phyloP scores from a whole-genome alignment of 2,797 vertebrate species.

The Sebastes itinus region DNA sequence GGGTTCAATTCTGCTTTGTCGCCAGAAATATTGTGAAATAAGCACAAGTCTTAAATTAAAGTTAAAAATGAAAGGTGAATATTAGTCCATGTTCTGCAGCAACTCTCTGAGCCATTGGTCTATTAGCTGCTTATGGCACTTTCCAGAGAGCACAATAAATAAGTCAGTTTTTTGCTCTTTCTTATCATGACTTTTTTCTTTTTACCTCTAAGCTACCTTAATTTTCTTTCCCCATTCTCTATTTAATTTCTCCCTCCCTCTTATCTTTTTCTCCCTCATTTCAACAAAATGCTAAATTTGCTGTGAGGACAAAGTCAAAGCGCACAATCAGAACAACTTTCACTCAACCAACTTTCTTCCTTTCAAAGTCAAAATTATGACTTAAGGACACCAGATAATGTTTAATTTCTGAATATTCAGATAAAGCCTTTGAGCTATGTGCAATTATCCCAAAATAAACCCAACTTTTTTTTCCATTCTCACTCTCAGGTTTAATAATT shows the following conservation, averaged over 20 bases:
- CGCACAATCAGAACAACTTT: neutral
- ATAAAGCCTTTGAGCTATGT: slow-evolving; percentile 31
- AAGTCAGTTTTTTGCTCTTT: neutral
- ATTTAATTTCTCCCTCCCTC: neutral
- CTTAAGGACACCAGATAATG: slow-evolving; percentile 37
- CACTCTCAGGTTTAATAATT: slow-evolving; percentile 32
- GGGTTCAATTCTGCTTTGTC: neutral
- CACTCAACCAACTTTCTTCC: neutral
- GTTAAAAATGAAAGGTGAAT: neutral
- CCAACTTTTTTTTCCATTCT: neutral
- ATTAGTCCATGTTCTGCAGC: neutral
- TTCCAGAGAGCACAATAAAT: neutral
- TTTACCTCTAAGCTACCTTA: neutral
- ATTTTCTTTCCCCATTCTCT: neutral
- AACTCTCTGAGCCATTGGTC: neutral
- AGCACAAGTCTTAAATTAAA: neutral
- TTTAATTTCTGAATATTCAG: slow-evolving; percentile 31
- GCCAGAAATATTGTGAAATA: neutral
- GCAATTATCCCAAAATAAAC: slow-evolving; percentile 39
- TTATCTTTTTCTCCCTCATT: slow-evolving; percentile 11
- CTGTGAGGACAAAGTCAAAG: slow-evolving; percentile 21
- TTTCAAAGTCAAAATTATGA: slow-evolving; percentile 41
- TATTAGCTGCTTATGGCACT: neutral
- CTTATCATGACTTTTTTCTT: neutral
- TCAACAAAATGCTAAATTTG: slow-evolving; percentile 35